Percentiles rank a stretch among this genome's conserved stretches.
phyloP scores from a whole-genome alignment of 2,113 vertebrate species.

The Perognathus longimembris region DNA sequence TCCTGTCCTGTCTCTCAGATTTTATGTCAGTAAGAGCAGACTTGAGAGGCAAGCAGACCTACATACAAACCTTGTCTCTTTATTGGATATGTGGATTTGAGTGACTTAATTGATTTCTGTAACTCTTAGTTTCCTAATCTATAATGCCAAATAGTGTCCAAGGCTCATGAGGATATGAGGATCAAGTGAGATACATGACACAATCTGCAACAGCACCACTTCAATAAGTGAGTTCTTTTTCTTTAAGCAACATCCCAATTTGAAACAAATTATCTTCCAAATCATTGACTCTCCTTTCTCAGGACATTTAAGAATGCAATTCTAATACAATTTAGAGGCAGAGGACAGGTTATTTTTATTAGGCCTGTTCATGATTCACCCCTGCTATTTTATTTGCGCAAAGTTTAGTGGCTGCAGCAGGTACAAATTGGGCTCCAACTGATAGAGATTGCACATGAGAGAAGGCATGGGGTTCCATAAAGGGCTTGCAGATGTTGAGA shows the following conservation, averaged over 20 bases:
- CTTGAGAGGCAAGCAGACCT: not conserved
- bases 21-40: not conserved
- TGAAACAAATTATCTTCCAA: slow-evolving; percentile 47
- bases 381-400: slow-evolving; percentile 79
- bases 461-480: slow-evolving; percentile 64
- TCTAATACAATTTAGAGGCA: slow-evolving; percentile 49
- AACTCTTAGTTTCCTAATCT: not conserved
- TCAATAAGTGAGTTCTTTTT: not conserved
- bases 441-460: slow-evolving; percentile 66
- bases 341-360: slow-evolving; percentile 53
- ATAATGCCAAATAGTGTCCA: not conserved
- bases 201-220: not conserved
- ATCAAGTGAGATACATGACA: slow-evolving; percentile 2
- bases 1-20: not conserved
- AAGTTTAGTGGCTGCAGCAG: slow-evolving; percentile 72
- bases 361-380: slow-evolving; percentile 68
- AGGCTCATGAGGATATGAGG: not conserved
- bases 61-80: not conserved
- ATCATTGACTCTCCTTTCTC: slow-evolving; percentile 39
- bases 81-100: not conserved
- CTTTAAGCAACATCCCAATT: slow-evolving; percentile 41
- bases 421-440: slow-evolving; percentile 63
- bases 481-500: slow-evolving; percentile 67
- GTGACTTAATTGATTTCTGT: not conserved
- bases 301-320: slow-evolving; percentile 13